Conservation (phyloP, 2,888 invertebrate species). For the Willowsia nigromaculata region DNA sequence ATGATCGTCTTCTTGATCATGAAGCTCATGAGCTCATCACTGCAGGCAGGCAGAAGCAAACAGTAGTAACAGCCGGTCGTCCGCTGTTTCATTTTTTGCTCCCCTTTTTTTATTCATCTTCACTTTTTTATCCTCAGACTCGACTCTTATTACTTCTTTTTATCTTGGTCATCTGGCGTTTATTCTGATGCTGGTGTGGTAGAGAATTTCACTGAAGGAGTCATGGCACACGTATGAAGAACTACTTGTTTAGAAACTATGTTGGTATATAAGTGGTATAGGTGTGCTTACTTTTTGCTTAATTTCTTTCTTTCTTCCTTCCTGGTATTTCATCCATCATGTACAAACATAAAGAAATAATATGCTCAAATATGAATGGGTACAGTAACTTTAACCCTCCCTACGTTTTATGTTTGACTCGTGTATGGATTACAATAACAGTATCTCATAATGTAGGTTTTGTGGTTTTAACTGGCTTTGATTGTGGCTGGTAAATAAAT, state of each 20-base stretch:
- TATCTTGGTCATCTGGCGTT: conserved; percentile 42
- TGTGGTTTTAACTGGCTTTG: background rate
- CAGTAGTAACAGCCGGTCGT: conserved; percentile 51
- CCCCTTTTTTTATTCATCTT: conserved; percentile 37
- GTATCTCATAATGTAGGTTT: background rate
- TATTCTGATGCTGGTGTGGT: background rate
- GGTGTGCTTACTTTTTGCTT: background rate
- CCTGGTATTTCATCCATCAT: conserved; percentile 4
- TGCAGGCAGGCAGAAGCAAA: conserved; percentile 15
- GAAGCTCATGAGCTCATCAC: conserved; percentile 16
- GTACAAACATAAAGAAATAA: background rate
- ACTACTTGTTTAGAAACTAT: background rate
- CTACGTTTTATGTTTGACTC: background rate
- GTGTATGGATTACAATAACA: conserved; percentile 9
- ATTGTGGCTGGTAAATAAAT: background rate
- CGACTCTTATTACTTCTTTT: background rate
- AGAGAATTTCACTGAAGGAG: background rate
- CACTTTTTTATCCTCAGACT: conserved; percentile 10
- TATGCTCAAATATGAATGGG: background rate
- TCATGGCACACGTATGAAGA: background rate
- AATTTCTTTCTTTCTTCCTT: background rate
- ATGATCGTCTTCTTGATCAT: background rate
- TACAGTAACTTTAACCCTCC: background rate
- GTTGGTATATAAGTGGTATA: background rate
- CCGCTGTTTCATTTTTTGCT: conserved; percentile 45